phyloP scores from a whole-genome alignment of 2,113 vertebrate species.

The Pollimyrus isidori region DNA sequence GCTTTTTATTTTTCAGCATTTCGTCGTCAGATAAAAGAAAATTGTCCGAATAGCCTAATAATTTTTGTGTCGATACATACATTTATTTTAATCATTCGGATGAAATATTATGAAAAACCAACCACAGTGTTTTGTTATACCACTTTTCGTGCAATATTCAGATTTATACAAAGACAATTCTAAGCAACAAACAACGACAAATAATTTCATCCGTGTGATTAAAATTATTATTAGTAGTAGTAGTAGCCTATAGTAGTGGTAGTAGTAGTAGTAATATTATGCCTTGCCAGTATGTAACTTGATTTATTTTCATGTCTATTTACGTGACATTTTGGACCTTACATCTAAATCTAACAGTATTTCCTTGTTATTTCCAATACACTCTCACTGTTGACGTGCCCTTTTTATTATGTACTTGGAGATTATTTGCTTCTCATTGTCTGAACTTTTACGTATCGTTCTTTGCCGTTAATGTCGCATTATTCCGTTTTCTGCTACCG shows the following conservation, averaged over 20 bases:
- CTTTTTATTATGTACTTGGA: background rate
- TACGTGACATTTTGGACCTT: background rate
- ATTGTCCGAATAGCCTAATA: background rate
- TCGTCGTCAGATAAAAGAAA: background rate
- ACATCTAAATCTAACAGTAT: background rate
- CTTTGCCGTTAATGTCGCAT: background rate
- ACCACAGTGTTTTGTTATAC: background rate
- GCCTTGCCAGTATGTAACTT: background rate
- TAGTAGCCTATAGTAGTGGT: too few relatives aligned
- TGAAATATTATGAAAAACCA: background rate
- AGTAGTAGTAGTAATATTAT: background rate
- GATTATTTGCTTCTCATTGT: background rate
- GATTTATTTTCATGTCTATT: background rate
- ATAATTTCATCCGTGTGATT: background rate
- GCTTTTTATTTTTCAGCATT: background rate
- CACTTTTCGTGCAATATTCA: background rate
- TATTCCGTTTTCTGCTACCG: background rate
- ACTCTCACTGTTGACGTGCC: background rate
- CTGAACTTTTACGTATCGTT: background rate
- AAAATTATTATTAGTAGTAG: background rate
- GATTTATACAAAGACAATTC: background rate
- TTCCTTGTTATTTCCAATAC: background rate
- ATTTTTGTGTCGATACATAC: background rate
- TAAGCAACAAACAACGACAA: background rate
- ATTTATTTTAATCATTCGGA: background rate